Base-by-base conservation (phyloP, 2,113 vertebrate genomes). In the Pomatostomus ruficeps region DNA sequence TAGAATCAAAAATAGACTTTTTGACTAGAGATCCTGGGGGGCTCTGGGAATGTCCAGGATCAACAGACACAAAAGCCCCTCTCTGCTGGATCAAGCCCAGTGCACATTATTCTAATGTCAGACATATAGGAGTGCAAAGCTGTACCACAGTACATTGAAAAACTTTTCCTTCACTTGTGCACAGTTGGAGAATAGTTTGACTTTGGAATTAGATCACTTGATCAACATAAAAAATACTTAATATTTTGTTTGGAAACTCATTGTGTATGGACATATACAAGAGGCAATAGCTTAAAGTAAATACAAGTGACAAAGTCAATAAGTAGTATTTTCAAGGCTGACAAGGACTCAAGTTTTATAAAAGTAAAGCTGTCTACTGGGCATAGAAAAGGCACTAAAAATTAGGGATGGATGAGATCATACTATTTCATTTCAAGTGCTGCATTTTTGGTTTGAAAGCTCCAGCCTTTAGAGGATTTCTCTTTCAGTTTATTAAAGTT, bases 1-100 rank as follows among this genome's bases (percentile, higher is more conserved):
- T 82, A 57, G 78, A 93, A 80, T 90, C 33, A 91, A 88, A 96
- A 93, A 75, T 65, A 81, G 94, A 70, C 67, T 96, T 95, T 95
- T 86, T 91, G 75, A 94, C 82, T 90, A 67, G 75, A 88, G 67
- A 36, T 70, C 63, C 70, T 91, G 65, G 55, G 54, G 75, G 49
- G 59, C 38, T 67, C 74, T 93, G 81, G 78, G 85, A 93, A 83
- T 88, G 59, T 74, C 95, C 79, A 77, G 82, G 51, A 94, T 85
- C 89, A 91, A 82, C 72, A 70, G 55, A 77, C 88, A 94, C 75
- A 96, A 93, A 94, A 95, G 91, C 88, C 35, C n/a, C 42, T 84
- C 51, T 82, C 55, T 45, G 59, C 25, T 90, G 89, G 78, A 91
- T 94, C 59, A 79, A 83, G 33, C n/a, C 75, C 84, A 88, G 58